Base-by-base conservation (phyloP, 2,797 vertebrate genomes). In the Nyctalus aviator region DNA sequence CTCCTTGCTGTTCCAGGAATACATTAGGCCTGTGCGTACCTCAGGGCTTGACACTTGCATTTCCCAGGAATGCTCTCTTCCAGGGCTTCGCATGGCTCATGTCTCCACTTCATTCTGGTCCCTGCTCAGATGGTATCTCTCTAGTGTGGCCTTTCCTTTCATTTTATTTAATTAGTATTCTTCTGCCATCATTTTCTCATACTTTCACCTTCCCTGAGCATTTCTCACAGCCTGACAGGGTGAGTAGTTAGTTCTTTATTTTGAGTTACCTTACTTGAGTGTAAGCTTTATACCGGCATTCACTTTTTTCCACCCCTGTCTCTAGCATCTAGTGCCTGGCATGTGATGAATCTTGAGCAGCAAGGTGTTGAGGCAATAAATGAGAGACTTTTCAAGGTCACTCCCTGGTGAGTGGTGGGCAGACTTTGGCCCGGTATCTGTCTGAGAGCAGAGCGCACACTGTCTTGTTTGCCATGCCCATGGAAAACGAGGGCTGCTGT, bases 381-480 rank as follows among this genome's bases (percentile, higher is more conserved):
- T 32, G 2, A 5, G 46, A 50, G 50, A 44, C 72, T 50, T 55
- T 23, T 17, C 48, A 21, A 2, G 76, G 48, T 55, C 35, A 17
- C 14, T 66, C 35, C 12, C n/a, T 64, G 37, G 10, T 41, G 12
- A 18, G 50, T 1, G 3, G 12, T 55, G 17, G n/a, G 30, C 32
- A 20, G 23, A 69, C 41, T 15, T 69, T 21, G 64, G 2, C 48
- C 32, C 10, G 35, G 35, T 3, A 0, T 69, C 25, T 46, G 86
- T 55, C 44, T 57, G 13, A 37, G 15, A 1, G 41, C 48, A n/a
- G n/a, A 75, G 32, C 15, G 13, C 59, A 17, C 1, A 0, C 10
- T 21, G 46, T 35, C 55, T 6, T 41, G n/a, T 32, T n/a, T 9
- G 0, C 30, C 0, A 0, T 1, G 62, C 62, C 15, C 55, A 25